These are phyloP conservation scores for Danaus chrysippus DNA, from an alignment of 2,888 invertebrate genomes.

Conservation along the genomic window DNA sequence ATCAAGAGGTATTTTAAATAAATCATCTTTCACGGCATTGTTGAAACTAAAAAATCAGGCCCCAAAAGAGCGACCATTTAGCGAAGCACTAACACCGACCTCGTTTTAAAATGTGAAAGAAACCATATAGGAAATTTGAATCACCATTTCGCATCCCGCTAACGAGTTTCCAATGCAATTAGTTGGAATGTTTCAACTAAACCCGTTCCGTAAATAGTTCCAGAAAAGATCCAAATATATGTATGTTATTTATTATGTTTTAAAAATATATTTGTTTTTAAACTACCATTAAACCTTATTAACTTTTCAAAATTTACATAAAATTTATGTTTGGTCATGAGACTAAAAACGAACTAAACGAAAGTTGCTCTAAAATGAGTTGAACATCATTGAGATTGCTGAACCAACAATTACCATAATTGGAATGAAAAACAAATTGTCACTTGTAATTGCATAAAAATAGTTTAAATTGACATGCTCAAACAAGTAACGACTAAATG, in stretches of 20 bases:
- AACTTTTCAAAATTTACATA: neutral
- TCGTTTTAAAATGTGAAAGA: constrained; percentile 47
- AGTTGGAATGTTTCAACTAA: constrained; percentile 43
- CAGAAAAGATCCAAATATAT: constrained; percentile 26
- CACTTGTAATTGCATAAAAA: constrained; percentile 9
- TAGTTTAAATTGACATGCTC: constrained; percentile 14
- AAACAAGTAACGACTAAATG: constrained; percentile 13
- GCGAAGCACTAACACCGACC: constrained; percentile 43
- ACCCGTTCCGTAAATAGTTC: constrained; percentile 29
- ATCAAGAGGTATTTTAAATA: constrained; percentile 3
- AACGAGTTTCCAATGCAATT: constrained; percentile 59
- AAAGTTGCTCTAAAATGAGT: neutral
- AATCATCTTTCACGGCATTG: constrained; percentile 19
- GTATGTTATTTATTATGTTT: neutral
- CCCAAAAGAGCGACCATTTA: constrained; percentile 41
- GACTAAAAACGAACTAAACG: neutral
- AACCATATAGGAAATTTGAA: constrained; percentile 61
- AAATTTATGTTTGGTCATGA: too few relatives aligned
- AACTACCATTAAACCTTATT: neutral
- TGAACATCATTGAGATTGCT: neutral
- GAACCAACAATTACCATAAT: constrained; percentile 7
- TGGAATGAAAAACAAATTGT: constrained; percentile 7
- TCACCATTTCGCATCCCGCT: constrained; percentile 59
- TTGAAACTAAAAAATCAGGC: constrained; percentile 23
- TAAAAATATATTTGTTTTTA: neutral